Evolutionary conservation across 2,888 invertebrate species (phyloP), one percentile per base, ranked within the genome.

Genomic region (Mamestra brassicae): DNA sequence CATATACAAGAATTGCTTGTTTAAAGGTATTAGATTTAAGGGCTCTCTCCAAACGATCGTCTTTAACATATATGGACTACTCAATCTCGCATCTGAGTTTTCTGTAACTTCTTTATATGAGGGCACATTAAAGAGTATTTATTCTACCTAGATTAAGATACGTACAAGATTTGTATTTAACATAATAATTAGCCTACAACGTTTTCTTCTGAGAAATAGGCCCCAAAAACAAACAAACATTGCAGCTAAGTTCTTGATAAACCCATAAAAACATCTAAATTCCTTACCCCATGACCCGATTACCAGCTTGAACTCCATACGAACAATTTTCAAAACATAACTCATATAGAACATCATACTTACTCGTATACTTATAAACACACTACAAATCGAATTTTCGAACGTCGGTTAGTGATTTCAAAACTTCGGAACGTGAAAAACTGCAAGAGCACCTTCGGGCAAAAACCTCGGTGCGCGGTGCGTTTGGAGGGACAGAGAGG

Each of bases 401-500:
- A 80, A 78, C 85, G 80, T 74, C 69, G 69, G 60, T 26, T 75
- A 83, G 80, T 81, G 86, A 87, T 88, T 88, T 87, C 78, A 87
- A 89, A 84, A 84, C 85, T 89, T 83, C 84, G 79, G 87, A 69
- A 87, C 89, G 90, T 89, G 91, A 91, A 92, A 92, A 90, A 90
- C 90, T 85, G 83, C 90, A 74, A 74, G 85, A 83, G 77, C 82
- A 72, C 84, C 87, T 76, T 66, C 88, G 87, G 81, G 90, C 91
- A 94, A 94, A 94, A 94, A 94, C 91, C 89, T 85, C 72, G 60
- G 84, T 74, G 74, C 63, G 94, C 95, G 95, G 95, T 76, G 81
- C 92, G 90, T 95, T 91, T 95, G 95, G 93, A 89, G 81, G 62
- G 94, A 95, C 78, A 6, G 92, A 87, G 94, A 93, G 38, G 47